These are phyloP conservation scores for Chrysotoxum bicinctum DNA, from an alignment of 2,888 invertebrate genomes.

Conservation along the genomic window DNA sequence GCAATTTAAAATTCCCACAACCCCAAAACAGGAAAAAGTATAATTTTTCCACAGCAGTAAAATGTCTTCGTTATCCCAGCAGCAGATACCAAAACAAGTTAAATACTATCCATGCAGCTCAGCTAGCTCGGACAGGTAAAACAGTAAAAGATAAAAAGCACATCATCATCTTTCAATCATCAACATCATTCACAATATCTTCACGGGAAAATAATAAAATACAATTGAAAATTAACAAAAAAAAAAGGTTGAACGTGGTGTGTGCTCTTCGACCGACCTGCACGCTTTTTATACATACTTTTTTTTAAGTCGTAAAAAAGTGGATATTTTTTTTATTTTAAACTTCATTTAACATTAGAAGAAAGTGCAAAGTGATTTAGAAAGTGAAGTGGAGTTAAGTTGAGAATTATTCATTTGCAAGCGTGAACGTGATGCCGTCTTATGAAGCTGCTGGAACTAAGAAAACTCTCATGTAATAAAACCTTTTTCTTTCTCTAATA, in stretches of 20 bases:
- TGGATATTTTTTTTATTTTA: neutral
- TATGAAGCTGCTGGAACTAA: conserved; percentile 62
- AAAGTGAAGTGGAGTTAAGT: neutral
- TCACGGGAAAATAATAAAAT: conserved; percentile 16
- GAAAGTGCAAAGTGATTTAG: neutral
- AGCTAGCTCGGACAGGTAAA: conserved; percentile 94
- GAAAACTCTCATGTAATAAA: conserved; percentile 64
- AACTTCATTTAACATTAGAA: neutral
- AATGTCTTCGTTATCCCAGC: conserved; percentile 74
- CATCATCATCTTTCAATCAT: conserved; percentile 51
- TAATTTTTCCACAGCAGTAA: conserved; percentile 38
- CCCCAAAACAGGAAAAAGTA: conserved; percentile 17
- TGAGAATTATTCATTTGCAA: neutral
- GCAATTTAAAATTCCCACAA: conserved; percentile 10
- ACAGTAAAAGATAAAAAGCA: conserved; percentile 47
- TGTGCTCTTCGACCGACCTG: neutral
- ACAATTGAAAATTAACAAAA: neutral
- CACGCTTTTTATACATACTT: conserved; percentile 13
- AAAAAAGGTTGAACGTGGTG: conserved; percentile 20
- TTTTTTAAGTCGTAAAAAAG: conserved; percentile 13
- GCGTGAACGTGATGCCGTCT: conserved; percentile 62
- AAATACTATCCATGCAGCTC: conserved; percentile 93
- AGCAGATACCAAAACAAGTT: conserved; percentile 80
- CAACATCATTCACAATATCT: conserved; percentile 39
- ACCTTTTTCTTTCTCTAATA: conserved; percentile 13